Base-by-base conservation (phyloP, 2,113 vertebrate genomes). In the Reinhardtius hippoglossoides region DNA sequence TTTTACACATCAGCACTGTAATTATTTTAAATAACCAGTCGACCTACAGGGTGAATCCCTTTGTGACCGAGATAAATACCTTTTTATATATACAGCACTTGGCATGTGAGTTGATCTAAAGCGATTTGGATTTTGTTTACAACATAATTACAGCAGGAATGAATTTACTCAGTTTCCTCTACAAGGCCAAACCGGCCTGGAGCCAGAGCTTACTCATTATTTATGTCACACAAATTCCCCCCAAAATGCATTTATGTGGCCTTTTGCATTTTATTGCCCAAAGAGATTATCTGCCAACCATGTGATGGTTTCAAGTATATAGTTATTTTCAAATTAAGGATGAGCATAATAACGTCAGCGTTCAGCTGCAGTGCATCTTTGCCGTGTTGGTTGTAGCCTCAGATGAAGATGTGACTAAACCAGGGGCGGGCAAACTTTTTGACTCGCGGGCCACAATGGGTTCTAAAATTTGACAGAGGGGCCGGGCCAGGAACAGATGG, bases 181-280 rank as follows among this genome's bases (percentile, higher is more conserved):
- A 48, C 68, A 50, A 72, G 79, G 78, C 88, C 83, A 82, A 78
- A 80, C 81, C 59, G 83, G 80, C 91, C 88, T 13, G 59, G 21
- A 91, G 91, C 87, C 87, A 86, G 55, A 16, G 76, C 74, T 90
- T 81, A 85, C 81, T 90, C 82, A 84, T 86, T 79, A 87, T 87
- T 88, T 85, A 85, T 82, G 89, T 83, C 82, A 81, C 69, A 81
- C 80, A 59, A 71, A 85, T 85, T 70, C n/a, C 37, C 63, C 67
- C 78, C 71, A 85, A 91, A 89, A 73, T 88, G 71, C 85, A 83
- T 89, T 90, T 81, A 71, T 88, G 82, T 81, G 85, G 80, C 81
- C 74, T 77, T 88, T 78, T 9, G 61, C 76, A 61, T 83, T 71
- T 76, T 23, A 23, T 67, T 83, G 87, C 86, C 87, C 84, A 37